phyloP scores from a whole-genome alignment of 1,140 invertebrate species.

The Ostrea edulis region DNA sequence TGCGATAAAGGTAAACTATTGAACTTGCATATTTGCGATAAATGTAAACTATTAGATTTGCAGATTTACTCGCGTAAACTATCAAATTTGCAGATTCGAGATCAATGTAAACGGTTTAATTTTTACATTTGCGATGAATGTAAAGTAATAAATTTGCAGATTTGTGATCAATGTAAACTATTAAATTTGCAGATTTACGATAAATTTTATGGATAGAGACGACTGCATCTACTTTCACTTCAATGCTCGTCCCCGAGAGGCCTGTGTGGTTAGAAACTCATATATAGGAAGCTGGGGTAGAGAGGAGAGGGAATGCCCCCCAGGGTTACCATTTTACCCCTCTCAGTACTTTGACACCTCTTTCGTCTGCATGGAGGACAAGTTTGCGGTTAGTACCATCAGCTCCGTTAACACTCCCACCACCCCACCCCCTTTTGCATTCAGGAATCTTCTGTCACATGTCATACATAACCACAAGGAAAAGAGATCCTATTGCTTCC shows the following conservation, averaged over 20 bases:
- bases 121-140: too few relatives aligned
- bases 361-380: conserved; percentile 85
- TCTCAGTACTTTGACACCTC: conserved; percentile 89
- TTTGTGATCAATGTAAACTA: not conserved
- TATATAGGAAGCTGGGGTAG: conserved; percentile 84
- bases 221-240: conserved; percentile 84
- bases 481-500: too few relatives aligned
- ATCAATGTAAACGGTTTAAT: too few relatives aligned
- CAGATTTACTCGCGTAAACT: not conserved
- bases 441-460: not conserved
- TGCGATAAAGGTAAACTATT: too few relatives aligned
- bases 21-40: too few relatives aligned
- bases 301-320: conserved; percentile 85
- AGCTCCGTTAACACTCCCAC: too few relatives aligned
- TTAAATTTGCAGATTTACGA: conserved; percentile 61
- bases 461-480: too few relatives aligned
- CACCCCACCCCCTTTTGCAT: not conserved
- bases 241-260: conserved; percentile 80
- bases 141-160: not conserved
- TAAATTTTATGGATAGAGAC: conserved; percentile 68
- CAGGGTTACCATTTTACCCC: conserved; percentile 83
- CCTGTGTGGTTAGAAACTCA: conserved; percentile 86
- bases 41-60: not conserved
- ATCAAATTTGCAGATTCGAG: too few relatives aligned
- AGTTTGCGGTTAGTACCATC: conserved; percentile 83